These are phyloP conservation scores for Danio albolineatus DNA, from an alignment of 2,797 vertebrate species.

Conservation along the genomic window DNA sequence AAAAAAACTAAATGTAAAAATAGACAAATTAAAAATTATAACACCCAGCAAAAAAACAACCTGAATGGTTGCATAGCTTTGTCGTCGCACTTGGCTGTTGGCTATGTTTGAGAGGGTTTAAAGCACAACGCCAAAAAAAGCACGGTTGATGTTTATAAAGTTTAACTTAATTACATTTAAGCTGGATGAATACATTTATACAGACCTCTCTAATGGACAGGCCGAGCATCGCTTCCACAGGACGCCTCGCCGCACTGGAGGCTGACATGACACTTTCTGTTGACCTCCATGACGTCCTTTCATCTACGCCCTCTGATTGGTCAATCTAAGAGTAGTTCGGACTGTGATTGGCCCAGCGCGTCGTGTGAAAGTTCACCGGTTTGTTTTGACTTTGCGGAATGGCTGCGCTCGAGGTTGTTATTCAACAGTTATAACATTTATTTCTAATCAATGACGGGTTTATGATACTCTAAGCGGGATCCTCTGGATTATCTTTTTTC, in stretches of 20 bases:
- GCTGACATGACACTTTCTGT: conserved; percentile 83
- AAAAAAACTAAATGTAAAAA: not conserved
- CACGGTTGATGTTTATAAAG: not conserved
- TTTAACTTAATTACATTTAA: not conserved
- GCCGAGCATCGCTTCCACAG: conserved; percentile 78
- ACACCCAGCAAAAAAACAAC: not conserved
- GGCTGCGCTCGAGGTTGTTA: not conserved
- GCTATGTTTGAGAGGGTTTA: not conserved
- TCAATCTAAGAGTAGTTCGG: not conserved
- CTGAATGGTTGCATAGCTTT: not conserved
- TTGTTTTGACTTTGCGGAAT: conserved; percentile 24
- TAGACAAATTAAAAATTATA: not conserved
- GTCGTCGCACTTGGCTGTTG: not conserved
- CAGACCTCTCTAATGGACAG: conserved; percentile 85
- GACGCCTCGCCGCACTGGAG: conserved; percentile 55
- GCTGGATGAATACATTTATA: not conserved
- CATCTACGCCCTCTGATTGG: conserved; percentile 69
- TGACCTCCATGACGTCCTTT: conserved; percentile 59
- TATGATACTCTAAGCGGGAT: not conserved
- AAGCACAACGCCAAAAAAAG: not conserved
- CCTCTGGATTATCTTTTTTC: not conserved
- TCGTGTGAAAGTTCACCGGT: conserved; percentile 33
- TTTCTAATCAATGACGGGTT: not conserved
- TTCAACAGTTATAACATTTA: not conserved
- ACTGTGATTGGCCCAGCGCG: conserved; percentile 1